Evolutionary conservation across 2,888 invertebrate genomes (phyloP), one percentile per base, ranked within the genome.

Genomic region (Nomada ruficornis): DNA sequence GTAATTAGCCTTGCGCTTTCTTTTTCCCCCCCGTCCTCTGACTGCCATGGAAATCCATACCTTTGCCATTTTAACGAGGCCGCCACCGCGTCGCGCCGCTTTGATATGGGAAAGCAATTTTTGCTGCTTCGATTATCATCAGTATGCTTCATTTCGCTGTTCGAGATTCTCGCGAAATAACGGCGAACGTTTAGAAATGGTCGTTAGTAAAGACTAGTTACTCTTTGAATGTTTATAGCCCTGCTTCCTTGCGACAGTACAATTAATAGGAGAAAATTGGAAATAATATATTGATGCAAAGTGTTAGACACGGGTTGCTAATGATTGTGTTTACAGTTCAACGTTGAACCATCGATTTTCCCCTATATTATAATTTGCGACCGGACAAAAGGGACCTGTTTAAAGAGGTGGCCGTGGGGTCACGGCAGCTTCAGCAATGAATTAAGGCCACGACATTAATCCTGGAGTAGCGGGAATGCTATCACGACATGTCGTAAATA

Each of bases 401-500:
- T 26, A 65, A 74, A 73, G 74, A 67, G 68, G 36, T 26, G 65
- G 52, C 72, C 54, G 29, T 44, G 65, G 55, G 64, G 74, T 55
- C 65, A 71, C 64, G 79, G 64, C 71, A 75, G 69, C 36, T 67
- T 78, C 55, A 74, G 50, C 74, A 64, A 83, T 85, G 83, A 84
- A 82, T 82, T 82, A 86, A 82, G 74, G 74, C 42, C 83, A 77
- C 77, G 78, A 83, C 83, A 79, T 83, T 84, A 86, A 80, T 86
- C 77, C 79, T 69, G 29, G 62, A 63, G 81, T 76, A 75, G 72
- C 64, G 63, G 74, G 73, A 84, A 82, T 76, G 86, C 88, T 81
- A 87, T 87, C 86, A 83, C 87, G 88, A 80, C 83, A 84, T 89
- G 85, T 86, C 85, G 88, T 89, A 88, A 88, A 89, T 86, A 86